Conservation (phyloP, 2,113 vertebrate species). For the Heterochromis multidens region DNA sequence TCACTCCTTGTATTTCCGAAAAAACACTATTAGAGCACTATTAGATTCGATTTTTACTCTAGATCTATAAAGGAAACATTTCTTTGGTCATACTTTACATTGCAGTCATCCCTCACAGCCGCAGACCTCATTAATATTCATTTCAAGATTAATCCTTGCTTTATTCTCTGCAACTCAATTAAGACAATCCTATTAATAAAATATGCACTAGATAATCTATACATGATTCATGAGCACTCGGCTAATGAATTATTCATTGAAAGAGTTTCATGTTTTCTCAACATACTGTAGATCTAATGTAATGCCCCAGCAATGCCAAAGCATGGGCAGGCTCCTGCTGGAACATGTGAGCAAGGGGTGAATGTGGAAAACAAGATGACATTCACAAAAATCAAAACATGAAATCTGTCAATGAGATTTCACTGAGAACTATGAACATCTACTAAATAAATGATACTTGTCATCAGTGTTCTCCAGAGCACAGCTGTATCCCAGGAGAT, state of each 20-base stretch:
- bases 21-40: constrained; percentile 20
- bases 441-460: constrained; percentile 56
- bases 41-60: constrained; percentile 27
- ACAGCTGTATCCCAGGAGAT: constrained; percentile 25
- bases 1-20: not conserved
- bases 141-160: constrained; percentile 70
- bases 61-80: constrained; percentile 25
- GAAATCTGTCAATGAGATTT: constrained; percentile 46
- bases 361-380: constrained; percentile 29
- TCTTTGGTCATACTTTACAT: constrained; percentile 32
- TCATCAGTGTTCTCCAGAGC: constrained; percentile 47
- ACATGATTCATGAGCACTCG: constrained; percentile 74
- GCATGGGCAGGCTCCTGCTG: not conserved
- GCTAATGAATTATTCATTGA: constrained; percentile 71
- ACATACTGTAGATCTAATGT: constrained; percentile 56
- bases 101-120: constrained; percentile 26
- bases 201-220: constrained; percentile 75
- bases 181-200: constrained; percentile 80
- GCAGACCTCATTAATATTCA: constrained; percentile 73
- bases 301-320: constrained; percentile 18
- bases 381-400: constrained; percentile 25
- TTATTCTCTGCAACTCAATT: constrained; percentile 75
- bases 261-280: constrained; percentile 64
- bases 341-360: not conserved
- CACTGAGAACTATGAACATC: constrained; percentile 11